Base-by-base conservation (phyloP, 2,888 invertebrate genomes). In the Fragum whitleyi region DNA sequence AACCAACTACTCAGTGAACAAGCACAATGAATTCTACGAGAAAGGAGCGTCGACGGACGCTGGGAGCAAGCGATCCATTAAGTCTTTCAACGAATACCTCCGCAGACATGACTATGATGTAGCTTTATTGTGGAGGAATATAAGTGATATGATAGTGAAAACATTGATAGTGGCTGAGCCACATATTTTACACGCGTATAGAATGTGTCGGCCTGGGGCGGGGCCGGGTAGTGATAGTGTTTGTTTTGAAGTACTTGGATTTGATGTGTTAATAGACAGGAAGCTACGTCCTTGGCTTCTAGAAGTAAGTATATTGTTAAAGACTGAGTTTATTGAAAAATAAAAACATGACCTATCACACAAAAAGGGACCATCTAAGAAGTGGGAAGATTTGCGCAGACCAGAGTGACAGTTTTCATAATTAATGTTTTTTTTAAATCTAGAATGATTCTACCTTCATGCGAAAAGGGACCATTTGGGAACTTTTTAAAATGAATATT, bases 1-100 rank as follows among this genome's bases (percentile, higher is more conserved):
- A 86, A 94, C 94, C 21, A 94, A 94, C 90, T 94, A 94, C 84
- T 94, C 94, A 11, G 91, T 94, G n/a, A 94, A 94, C 89, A 94
- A 93, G 84, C 93, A 93, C 89, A 94, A 91, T 81, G 92, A 93
- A 51, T 89, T 85, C 75, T 94, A 94, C 74, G 92, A 93, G 79
- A 92, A 93, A 82, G 91, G 92, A 36, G 89, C 86, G 7, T 86
- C 90, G 0, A 78, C 87, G 3, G 91, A 92, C 62, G 86, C 92
- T 7, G 94, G 94, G 62, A 94, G 93, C 83, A 94, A 94, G 82
- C 86, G 94, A 42, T 92, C 93, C 5, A 91, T 94, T 11, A 88
- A 90, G 68, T 93, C 88, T 85, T 90, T 94, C 80, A 93, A 93
- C 57, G 92, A 93, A 47, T 92, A 93, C 86, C 90, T 94, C 57